A percentile compares a stretch with the other conserved stretches of the same genome.
Conservation (phyloP, 2,113 vertebrate genomes). For the Uria lomvia region DNA sequence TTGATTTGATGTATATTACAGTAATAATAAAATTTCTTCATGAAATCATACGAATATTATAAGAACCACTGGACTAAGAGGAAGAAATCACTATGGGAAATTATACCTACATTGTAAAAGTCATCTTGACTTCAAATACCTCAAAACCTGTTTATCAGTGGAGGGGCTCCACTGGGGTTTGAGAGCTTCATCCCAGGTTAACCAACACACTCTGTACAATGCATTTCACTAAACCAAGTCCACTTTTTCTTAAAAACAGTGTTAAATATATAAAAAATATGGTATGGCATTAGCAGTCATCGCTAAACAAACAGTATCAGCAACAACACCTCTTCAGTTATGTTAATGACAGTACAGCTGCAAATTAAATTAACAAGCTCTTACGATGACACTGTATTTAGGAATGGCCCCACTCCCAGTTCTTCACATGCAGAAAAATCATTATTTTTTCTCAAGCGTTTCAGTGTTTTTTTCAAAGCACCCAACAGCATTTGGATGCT, state of each 20-base stretch:
- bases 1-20: neutral
- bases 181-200: neutral
- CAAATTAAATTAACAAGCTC: neutral
- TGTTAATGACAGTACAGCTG: neutral
- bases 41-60: neutral
- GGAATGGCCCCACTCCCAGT: neutral
- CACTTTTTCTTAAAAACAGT: neutral
- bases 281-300: neutral
- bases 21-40: neutral
- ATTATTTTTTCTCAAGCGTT: neutral
- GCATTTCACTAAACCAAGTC: neutral
- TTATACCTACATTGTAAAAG: neutral
- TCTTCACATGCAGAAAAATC: neutral
- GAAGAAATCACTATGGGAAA: neutral
- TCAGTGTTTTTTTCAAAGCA: neutral
- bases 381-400: neutral
- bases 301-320: neutral
- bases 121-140: neutral
- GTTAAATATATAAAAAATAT: neutral
- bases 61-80: neutral
- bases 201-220: neutral
- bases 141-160: neutral
- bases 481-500: neutral
- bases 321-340: neutral
- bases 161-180: neutral